Evolutionary conservation across 2,888 invertebrate genomes (phyloP), one percentile per base, ranked within the genome.

Genomic region (Megamerina dolium): DNA sequence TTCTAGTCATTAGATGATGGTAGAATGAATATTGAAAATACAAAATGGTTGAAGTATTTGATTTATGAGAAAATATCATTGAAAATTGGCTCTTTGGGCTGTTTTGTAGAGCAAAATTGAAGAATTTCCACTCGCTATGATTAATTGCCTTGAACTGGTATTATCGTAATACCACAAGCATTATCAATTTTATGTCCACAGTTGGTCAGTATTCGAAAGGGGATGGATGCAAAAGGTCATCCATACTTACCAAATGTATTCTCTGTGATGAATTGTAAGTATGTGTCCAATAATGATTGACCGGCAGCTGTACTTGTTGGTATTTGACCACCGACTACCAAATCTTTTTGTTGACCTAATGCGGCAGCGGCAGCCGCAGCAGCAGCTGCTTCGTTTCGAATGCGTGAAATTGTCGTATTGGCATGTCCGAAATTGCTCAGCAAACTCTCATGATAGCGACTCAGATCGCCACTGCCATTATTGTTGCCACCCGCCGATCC

Each of bases 241-340:
- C n/a, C 18, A 10, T 12, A 56, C 74, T 76, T 65, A 74, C 84
- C 79, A 48, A 82, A 80, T 38, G 85, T 82, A 62, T 86, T 89
- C 66, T 90, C 89, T 3, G 87, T 86, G 60, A 91, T 88, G 60
- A 88, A 83, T 68, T 91, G 90, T 48, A 91, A 77, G 9, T 91
- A 91, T 12, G 90, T 90, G 68, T 91, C 90, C 48, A 91, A 73
- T 43, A 91, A 78, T 3, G 88, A 86, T 4, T 86, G 86, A 33
- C 85, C 80, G 39, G 85, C 79, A 48, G 83, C 77, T 5, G 81
- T 62, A 53, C 58, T 63, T 10, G 81, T 82, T 27, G 82, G 82
- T 63, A 83, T 77, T 47, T 85, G 83, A 50, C 82, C 82, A 55
- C 78, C 81, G 17, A 72, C 20, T 13, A 50, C 31, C 23, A 50